Base-by-base conservation (phyloP, 2,797 vertebrate species). In the Apodemus agrarius region DNA sequence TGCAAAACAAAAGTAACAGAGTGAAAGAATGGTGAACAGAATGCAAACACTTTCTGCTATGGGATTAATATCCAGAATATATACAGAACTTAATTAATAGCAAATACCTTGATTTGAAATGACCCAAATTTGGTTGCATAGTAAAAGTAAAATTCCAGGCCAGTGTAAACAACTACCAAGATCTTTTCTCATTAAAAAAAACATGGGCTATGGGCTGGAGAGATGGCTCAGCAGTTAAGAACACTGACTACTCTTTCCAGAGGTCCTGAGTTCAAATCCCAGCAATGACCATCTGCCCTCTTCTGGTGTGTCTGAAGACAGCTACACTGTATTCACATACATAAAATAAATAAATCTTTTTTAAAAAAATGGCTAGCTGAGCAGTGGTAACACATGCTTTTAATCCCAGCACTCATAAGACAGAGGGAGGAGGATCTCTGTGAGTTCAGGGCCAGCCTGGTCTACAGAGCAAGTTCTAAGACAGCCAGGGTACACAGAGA, bases 1-100 rank as follows among this genome's bases (percentile, higher is more conserved):
- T 67, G 31, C 12, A 26, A 54, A 24, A 92, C 16, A 29, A 59
- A 75, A 21, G 13, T 76, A 88, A 82, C 43, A 87, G 40, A 88
- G 31, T 12, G 6, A 65, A 92, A 82, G 54, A 16, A 3, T 24
- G 49, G 37, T 72, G 37, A 69, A 29, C 67, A 80, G 49, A 89
- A 91, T 86, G 26, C 24, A 83, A 95, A 67, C 12, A 4, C 83
- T 78, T 92, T 84, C 59, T 78, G 67, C 49, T 78, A 95, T 49
- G 29, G 14, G 6, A n/a, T 78, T 86, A 79, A 79, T 86, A 82
- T n/a, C 40, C 34, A 78, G 89, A 92, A 49, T n/a, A 78, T 13
- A 61, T 21, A 83, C 31, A 9, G 16, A 87, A 52, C 31, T 43
- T 43, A 43, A 52, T 43, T 43, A 43, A 52, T 24, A 31, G 6